A percentile compares a stretch with the other conserved stretches of the same genome.
phyloP scores from a whole-genome alignment of 2,797 vertebrate species.

The Lindbergichthys nudifrons region DNA sequence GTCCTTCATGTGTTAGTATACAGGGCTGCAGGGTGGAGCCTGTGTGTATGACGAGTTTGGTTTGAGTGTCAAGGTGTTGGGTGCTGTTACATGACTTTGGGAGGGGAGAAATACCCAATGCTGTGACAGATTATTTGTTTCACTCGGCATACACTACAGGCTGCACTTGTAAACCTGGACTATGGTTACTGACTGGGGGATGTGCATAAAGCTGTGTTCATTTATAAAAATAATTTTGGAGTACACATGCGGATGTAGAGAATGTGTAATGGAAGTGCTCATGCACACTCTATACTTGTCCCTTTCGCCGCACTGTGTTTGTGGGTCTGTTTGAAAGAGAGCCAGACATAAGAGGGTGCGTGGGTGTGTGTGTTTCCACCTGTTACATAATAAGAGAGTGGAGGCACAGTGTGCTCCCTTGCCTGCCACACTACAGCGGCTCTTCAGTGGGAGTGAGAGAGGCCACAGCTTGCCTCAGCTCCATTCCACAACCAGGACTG shows the following conservation, averaged over 20 bases:
- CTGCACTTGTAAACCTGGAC: constrained; percentile 21
- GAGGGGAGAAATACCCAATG: constrained; percentile 17
- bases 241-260: constrained; percentile 30
- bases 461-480: constrained; percentile 67
- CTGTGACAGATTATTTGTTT: constrained; percentile 36
- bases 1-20: constrained; percentile 53
- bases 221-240: background rate
- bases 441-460: constrained; percentile 73
- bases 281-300: constrained; percentile 15
- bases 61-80: constrained; percentile 39
- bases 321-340: constrained; percentile 42
- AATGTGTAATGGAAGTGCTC: constrained; percentile 15
- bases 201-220: constrained; percentile 14
- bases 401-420: constrained; percentile 74
- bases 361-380: constrained; percentile 77
- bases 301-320: constrained; percentile 28
- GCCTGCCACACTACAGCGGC: constrained; percentile 64
- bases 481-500: constrained; percentile 46
- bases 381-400: constrained; percentile 82
- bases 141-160: constrained; percentile 23
- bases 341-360: constrained; percentile 41
- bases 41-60: constrained; percentile 25
- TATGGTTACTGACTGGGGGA: background rate
- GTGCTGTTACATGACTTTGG: constrained; percentile 25
- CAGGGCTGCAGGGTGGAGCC: constrained; percentile 41